Evolutionary conservation across 53 echinoderm and acorn worm species (phyloP), one percentile per base, ranked within the genome.

Genomic region (Paracentrotus lividus): DNA sequence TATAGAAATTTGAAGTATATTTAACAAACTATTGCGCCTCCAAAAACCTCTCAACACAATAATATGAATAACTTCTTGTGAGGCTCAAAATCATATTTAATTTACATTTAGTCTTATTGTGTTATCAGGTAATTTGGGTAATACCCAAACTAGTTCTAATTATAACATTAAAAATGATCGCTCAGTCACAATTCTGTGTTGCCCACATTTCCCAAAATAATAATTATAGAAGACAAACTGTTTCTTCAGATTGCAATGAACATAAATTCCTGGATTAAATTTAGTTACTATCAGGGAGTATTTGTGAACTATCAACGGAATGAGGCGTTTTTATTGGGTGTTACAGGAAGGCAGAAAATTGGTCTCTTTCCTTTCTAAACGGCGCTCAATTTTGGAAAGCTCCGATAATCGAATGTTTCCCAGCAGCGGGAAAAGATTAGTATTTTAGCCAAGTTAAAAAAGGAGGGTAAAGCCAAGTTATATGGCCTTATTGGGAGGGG

Each of bases 281-380:
- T n/a, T 9, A 78, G 8, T 12, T 43, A 9, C 42, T 78, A 43
- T 78, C 78, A 45, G 42, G 78, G 42, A 42, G 78, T 43, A 78
- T 78, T 78, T 78, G 21, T 24, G 21, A 45, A 78, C 42, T 42
- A 42, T 23, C 45, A 42, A 23, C 20, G n/a, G 78, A 78, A 45
- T 8, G 16, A 78, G 78, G 43, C 1, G 45, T 78, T 42, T 42
- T 43, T 43, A 78, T 42, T 20, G 31, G 2, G 42, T 77, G 78
- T 42, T n/a, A 78, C 78, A 78, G 78, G 78, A 78, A 78, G 78
- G 42, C 42, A 78, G 78, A 78, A 78, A 78, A 78, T 78, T 78
- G 45, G 23, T 43, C 23, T 21, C 78, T 15, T 78, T 78, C 78
- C 78, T 78, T 42, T n/a, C 76, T 21, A 3, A 75, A 76, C 27